Percentiles rank a stretch among this genome's conserved stretches.
Evolutionary conservation across 2,888 invertebrate genomes (phyloP).

Genomic region (Priocnemis perturbator): DNA sequence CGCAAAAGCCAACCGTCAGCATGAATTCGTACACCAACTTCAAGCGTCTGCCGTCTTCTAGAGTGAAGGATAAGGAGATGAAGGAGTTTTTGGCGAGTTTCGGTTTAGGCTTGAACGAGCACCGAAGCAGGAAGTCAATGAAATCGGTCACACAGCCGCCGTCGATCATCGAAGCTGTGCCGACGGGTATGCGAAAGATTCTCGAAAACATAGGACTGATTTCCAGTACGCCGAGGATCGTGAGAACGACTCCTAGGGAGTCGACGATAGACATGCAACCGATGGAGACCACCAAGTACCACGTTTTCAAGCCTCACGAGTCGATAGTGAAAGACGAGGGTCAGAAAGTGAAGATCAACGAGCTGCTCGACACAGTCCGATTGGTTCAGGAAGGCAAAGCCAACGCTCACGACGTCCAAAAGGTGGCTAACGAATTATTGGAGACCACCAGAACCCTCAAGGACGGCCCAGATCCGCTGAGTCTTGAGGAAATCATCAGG

Average conservation of each 20-base stretch:
- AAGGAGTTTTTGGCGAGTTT: slow-evolving; percentile 74
- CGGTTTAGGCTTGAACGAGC: slow-evolving; percentile 69
- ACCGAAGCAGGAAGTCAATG: slow-evolving; percentile 63
- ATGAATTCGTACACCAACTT: slow-evolving; percentile 73
- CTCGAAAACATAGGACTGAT: slow-evolving; percentile 73
- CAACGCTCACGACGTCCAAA: slow-evolving; percentile 61
- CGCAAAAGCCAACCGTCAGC: slow-evolving; percentile 52
- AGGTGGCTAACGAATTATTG: slow-evolving; percentile 63
- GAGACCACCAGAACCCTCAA: slow-evolving; percentile 62
- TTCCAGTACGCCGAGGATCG: slow-evolving; percentile 31
- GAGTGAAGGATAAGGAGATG: slow-evolving; percentile 72
- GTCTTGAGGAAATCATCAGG: slow-evolving; percentile 68
- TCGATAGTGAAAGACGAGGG: slow-evolving; percentile 68
- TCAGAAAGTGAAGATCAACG: slow-evolving; percentile 75
- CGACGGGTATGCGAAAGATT: slow-evolving; percentile 71
- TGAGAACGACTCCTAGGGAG: not conserved
- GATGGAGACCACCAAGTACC: slow-evolving; percentile 42
- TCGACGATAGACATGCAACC: slow-evolving; percentile 18
- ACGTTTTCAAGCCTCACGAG: slow-evolving; percentile 74
- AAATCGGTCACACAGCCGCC: slow-evolving; percentile 36
- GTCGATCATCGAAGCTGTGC: slow-evolving; percentile 66
- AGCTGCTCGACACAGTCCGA: slow-evolving; percentile 70
- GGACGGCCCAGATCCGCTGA: slow-evolving; percentile 69
- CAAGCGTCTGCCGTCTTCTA: slow-evolving; percentile 73
- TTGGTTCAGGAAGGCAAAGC: slow-evolving; percentile 70